Evolutionary conservation across 1,140 invertebrate genomes (phyloP).

Genomic region (Lucilia sericata): DNA sequence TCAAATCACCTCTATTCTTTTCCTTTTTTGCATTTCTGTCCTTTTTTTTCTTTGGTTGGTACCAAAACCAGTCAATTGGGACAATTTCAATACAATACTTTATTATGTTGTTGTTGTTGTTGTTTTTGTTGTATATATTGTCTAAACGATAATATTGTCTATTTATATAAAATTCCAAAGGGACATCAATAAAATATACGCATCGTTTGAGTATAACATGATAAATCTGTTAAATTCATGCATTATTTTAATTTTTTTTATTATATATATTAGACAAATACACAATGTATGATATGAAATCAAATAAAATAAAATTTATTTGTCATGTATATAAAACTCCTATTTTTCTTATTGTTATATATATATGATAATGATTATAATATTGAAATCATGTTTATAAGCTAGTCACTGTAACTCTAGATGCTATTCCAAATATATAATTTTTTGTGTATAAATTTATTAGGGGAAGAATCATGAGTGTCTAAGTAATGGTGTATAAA

Average conservation of each 20-base stretch:
- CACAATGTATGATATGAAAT: not conserved
- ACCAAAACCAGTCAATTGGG: slow-evolving; percentile 5
- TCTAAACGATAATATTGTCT: slow-evolving; percentile 21
- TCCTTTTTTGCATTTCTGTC: not conserved
- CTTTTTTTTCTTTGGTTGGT: not conserved
- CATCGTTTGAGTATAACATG: slow-evolving; percentile 1
- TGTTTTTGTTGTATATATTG: slow-evolving; percentile 2
- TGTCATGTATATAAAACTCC: slow-evolving; percentile 15
- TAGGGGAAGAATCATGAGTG: no score
- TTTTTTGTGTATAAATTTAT: no score
- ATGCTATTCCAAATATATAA: no score
- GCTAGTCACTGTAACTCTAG: not conserved
- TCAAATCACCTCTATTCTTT: not conserved
- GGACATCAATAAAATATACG: slow-evolving; percentile 29
- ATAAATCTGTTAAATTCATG: slow-evolving; percentile 17
- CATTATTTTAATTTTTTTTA: no score
- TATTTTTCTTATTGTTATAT: not conserved
- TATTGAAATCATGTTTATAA: slow-evolving; percentile 32
- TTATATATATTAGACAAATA: not conserved
- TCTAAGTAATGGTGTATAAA: no score
- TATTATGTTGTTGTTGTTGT: not conserved
- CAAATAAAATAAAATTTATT: slow-evolving; percentile 1
- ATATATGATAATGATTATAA: slow-evolving; percentile 29
- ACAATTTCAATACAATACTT: not conserved
- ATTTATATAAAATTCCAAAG: slow-evolving; percentile 25